Evolutionary conservation across 2,888 invertebrate species (phyloP), one percentile per base, ranked within the genome.

Genomic region (Lasiommata megera): DNA sequence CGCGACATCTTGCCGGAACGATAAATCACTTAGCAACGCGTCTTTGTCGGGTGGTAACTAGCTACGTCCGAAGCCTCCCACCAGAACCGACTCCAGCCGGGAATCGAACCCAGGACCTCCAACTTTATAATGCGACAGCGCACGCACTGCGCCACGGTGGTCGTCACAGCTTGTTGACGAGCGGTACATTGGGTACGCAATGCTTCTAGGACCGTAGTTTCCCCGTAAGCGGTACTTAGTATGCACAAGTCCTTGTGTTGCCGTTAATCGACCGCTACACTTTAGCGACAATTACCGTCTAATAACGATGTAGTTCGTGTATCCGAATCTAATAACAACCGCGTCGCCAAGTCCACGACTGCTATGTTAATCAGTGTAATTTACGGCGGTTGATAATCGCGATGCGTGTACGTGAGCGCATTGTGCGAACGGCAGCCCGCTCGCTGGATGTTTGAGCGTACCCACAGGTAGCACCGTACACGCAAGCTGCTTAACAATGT

Each of bases 321-420:
- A 80, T 74, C 79, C 82, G 80, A 86, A 85, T 82, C 84, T 85
- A 88, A 87, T 83, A 82, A 78, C 76, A 77, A 80, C 72, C 69
- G 63, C 69, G 75, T 77, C 80, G 81, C 76, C 82, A 70, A 74
- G 81, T 79, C 75, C 84, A 84, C 87, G 86, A 84, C 82, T 77
- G 68, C 79, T 86, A 90, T 88, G 89, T 82, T 86, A 90, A 90
- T 88, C 82, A 74, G 71, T 71, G 83, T 88, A 84, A 87, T 88
- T 88, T 90, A 88, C 87, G 85, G 86, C 76, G 79, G 70, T 69
- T 80, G 86, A 85, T 88, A 87, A 89, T 89, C 88, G 88, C 88
- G 84, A 85, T 79, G 77, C 66, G 77, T 72, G 84, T 84, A 87
- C 88, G 88, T 88, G 88, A 84, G 80, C 77, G 82, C 85, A 85